Base-by-base conservation (phyloP, 2,113 vertebrate genomes). In the Gymnogyps californianus region DNA sequence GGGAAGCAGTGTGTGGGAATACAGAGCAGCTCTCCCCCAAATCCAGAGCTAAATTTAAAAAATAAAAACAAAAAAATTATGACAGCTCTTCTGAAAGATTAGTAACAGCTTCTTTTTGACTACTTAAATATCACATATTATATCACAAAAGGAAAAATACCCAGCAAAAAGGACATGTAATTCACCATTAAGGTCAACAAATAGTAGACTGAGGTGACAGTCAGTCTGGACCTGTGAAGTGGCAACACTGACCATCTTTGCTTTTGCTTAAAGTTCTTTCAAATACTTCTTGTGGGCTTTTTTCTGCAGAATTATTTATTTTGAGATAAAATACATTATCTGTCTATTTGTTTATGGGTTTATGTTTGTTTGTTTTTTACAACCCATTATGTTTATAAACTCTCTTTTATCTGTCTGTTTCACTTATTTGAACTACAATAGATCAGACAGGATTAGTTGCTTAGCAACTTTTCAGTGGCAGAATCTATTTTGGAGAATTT, bases 391-490 rank as follows among this genome's bases (percentile, higher is more conserved):
- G 58, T 85, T 95, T 94, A 96, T 95, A 96, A 95, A 96, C 85
- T 89, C 83, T 58, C 70, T 91, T 96, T 94, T 92, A 77, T 97
- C 74, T 96, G 65, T 96, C 94, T 96, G n/a, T 92, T 95, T 95
- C 94, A 72, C 96, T 96, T 94, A 86, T 93, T 92, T 94, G 72
- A 85, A 94, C 91, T 62, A 81, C 93, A 93, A 93, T 89, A 96
- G 89, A 96, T 96, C 92, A 97, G 83, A 93, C 4, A 0, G 51
- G 82, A 96, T 94, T 96, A 94, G 97, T 95, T 98, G 97, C 97
- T 97, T 96, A 96, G 96, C 97, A 98, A 97, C 97, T 92, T 97
- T 95, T 93, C 69, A 17, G 85, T 86, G 49, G 78, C 70, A 96
- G 92, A 93, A 96, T 96, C 86, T 96, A 83, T 93, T 97, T 61